Evolutionary conservation across 1,140 invertebrate species (phyloP).

Genomic region (Asbolus verrucosus): DNA sequence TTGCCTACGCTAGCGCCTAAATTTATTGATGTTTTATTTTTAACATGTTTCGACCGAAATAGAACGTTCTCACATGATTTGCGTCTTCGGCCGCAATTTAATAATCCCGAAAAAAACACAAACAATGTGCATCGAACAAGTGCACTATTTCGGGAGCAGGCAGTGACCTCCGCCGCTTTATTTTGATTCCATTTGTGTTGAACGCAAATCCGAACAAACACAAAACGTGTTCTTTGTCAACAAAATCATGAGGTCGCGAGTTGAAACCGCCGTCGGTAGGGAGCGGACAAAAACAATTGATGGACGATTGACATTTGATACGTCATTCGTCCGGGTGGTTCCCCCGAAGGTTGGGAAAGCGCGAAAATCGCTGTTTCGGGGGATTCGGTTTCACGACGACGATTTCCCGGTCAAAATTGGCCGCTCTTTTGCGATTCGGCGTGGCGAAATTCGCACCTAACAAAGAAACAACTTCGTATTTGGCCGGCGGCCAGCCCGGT

Average conservation of each 20-base stretch:
- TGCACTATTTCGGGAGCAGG: background rate
- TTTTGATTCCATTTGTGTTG: background rate
- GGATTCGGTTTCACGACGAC: too few species aligned
- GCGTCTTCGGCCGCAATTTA: constrained; percentile 12
- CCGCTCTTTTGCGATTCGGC: background rate
- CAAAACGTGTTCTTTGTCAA: constrained; percentile 12
- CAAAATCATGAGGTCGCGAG: background rate
- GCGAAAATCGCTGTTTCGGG: too few species aligned
- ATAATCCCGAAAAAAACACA: background rate
- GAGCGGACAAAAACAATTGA: background rate
- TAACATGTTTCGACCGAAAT: background rate
- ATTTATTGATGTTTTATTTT: constrained; percentile 1
- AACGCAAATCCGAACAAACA: constrained; percentile 2
- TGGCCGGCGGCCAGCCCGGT: constrained; percentile 35
- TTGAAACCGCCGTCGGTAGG: background rate
- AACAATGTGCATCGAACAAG: background rate
- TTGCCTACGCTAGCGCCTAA: background rate
- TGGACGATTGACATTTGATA: too few species aligned
- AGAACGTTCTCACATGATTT: constrained; percentile 13
- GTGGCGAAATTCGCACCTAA: constrained; percentile 18
- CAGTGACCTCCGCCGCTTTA: background rate
- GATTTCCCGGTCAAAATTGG: too few species aligned
- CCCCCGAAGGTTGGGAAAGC: too few species aligned
- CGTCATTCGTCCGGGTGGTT: too few species aligned
- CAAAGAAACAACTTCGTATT: constrained; percentile 44